Base-by-base conservation (phyloP, 2,113 vertebrate species). In the Callionymus lyra region DNA sequence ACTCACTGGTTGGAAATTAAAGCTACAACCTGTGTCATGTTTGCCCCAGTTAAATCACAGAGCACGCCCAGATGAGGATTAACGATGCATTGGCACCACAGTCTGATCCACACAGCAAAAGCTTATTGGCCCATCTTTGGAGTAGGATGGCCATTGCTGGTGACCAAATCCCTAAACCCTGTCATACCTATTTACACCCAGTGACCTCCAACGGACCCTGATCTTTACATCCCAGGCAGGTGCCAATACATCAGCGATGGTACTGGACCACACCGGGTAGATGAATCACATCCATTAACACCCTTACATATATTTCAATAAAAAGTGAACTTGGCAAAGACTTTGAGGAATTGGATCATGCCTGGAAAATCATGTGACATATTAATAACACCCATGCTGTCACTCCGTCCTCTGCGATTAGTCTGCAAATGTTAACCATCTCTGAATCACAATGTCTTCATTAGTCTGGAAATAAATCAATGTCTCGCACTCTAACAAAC, bases 21-120 rank as follows among this genome's bases (percentile, higher is more conserved):
- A 27, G 21, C 21, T 5, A 8, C 21, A 27, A 27, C 21, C 21
- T n/a, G n/a, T n/a, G 42, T 52, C 31, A 31, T 8, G 44, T 16
- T 47, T 78, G 71, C 38, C 71, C 65, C 68, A 74, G 50, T 65
- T 74, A 63, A 56, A 16, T 62, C 49, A 59, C 44, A 34, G 72
- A 70, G 68, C 64, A 59, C 55, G 69, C 72, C 65, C 71, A 70
- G 68, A 74, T 62, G 59, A 57, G 67, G 77, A 81, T 83, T 79
- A 80, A 68, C 31, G 2, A 55, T 34, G 57, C 53, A 53, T 56
- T 73, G 79, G 72, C 60, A 61, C 45, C 51, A 58, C 59, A 55
- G 50, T 65, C 67, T 77, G 74, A 82, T 71, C 78, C 68, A 49
- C 21, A 2, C 46, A 62, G 53, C 16, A 0, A 1, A 49, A 27